Evolutionary conservation across 2,797 vertebrate genomes (phyloP).

Genomic region (Tragelaphus eurycerus): DNA sequence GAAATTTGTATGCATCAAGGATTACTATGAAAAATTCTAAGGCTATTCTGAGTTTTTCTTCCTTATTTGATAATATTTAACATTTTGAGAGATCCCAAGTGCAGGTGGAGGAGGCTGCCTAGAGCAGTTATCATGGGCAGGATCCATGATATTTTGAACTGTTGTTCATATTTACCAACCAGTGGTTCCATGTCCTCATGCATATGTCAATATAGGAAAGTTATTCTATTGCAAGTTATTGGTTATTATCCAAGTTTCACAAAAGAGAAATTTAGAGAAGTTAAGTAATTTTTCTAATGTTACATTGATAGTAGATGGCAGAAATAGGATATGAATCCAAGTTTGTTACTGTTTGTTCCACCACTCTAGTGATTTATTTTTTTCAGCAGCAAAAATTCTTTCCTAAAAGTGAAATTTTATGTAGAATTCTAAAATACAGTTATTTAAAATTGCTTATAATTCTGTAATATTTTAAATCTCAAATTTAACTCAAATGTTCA

Average conservation of each 20-base stretch:
- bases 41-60: background rate
- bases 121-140: background rate
- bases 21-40: background rate
- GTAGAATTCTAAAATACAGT: background rate
- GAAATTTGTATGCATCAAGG: background rate
- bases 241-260: background rate
- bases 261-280: background rate
- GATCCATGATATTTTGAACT: background rate
- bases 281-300: constrained; percentile 15
- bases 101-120: background rate
- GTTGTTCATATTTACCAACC: background rate
- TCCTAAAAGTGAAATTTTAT: background rate
- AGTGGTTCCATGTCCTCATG: background rate
- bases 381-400: background rate
- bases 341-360: background rate
- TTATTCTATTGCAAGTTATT: background rate
- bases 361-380: background rate
- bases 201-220: background rate
- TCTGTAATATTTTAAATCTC: background rate
- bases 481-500: background rate
- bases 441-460: background rate
- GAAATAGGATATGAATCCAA: background rate
- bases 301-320: background rate
- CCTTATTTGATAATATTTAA: background rate
- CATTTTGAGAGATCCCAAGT: background rate